Evolutionary conservation across 2,113 vertebrate genomes (phyloP).

Genomic region (Cercopithecus mona): DNA sequence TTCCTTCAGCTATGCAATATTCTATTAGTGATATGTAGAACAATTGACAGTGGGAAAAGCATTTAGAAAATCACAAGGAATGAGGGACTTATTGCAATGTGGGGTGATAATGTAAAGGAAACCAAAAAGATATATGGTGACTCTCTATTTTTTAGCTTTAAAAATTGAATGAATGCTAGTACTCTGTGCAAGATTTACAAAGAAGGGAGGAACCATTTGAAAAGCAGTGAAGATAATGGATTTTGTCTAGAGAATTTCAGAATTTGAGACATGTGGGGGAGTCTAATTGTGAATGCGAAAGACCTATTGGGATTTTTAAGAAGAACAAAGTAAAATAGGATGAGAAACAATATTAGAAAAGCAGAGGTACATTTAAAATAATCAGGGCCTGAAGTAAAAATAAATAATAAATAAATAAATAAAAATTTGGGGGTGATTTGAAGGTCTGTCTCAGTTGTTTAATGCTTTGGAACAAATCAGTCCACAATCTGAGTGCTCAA

Average conservation of each 20-base stretch:
- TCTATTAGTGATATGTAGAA: background rate
- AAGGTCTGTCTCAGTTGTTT: background rate
- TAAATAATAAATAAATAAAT: background rate
- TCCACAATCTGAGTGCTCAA: background rate
- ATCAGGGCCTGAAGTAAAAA: background rate
- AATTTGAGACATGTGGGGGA: background rate
- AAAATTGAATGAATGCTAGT: background rate
- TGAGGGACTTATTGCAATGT: background rate
- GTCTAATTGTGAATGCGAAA: background rate
- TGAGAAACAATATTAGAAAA: background rate
- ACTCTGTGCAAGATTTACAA: background rate
- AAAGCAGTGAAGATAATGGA: background rate
- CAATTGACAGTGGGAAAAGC: background rate
- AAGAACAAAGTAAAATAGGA: background rate
- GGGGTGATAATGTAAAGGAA: background rate
- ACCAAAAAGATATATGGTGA: background rate
- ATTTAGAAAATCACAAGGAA: background rate
- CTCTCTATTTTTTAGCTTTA: background rate
- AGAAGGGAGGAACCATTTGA: rapidly evolving
- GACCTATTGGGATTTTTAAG: background rate
- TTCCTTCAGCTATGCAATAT: background rate
- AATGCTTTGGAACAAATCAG: background rate
- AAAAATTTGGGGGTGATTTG: background rate
- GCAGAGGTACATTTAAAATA: background rate
- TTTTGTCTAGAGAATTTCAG: background rate